Evolutionary conservation across 1,140 invertebrate species (phyloP).

Genomic region (Mamestra configurata): DNA sequence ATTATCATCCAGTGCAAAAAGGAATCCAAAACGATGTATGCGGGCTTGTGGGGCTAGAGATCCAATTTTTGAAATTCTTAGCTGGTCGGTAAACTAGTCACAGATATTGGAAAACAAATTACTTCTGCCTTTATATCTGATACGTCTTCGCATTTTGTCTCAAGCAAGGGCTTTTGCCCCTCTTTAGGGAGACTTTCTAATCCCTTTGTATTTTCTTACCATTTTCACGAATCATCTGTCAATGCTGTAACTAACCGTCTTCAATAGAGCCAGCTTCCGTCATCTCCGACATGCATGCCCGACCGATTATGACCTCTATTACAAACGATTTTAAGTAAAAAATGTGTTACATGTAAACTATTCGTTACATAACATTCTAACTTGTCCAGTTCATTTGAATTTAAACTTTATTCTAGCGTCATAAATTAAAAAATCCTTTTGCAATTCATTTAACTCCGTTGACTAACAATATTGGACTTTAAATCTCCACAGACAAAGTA

Average conservation of each 20-base stretch:
- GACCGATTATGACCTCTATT: slow-evolving; percentile 69
- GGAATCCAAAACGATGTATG: too few relatives aligned
- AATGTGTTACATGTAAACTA: slow-evolving; percentile 34
- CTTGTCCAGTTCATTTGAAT: slow-evolving; percentile 3
- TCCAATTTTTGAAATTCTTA: too few relatives aligned
- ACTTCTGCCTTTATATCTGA: too few relatives aligned
- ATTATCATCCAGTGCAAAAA: too few relatives aligned
- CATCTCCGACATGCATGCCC: slow-evolving; percentile 27
- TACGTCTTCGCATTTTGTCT: not conserved
- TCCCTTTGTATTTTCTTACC: not conserved
- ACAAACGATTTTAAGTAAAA: slow-evolving; percentile 45
- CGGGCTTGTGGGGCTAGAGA: too few relatives aligned
- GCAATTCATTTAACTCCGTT: not conserved
- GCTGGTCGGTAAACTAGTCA: too few relatives aligned
- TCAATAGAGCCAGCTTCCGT: slow-evolving; percentile 23
- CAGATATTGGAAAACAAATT: too few relatives aligned
- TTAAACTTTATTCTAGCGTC: not conserved
- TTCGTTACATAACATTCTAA: slow-evolving; percentile 45
- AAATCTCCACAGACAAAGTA: not conserved
- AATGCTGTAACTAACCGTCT: slow-evolving; percentile 19
- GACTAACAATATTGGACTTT: slow-evolving; percentile 10
- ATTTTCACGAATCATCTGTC: not conserved
- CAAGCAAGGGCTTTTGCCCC: not conserved
- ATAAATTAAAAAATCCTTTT: slow-evolving; percentile 5
- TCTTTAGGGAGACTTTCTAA: not conserved